A percentile compares a stretch with the other conserved stretches of the same genome.
Evolutionary conservation across 2,113 vertebrate genomes (phyloP).

Genomic region (Spea multiplicata): DNA sequence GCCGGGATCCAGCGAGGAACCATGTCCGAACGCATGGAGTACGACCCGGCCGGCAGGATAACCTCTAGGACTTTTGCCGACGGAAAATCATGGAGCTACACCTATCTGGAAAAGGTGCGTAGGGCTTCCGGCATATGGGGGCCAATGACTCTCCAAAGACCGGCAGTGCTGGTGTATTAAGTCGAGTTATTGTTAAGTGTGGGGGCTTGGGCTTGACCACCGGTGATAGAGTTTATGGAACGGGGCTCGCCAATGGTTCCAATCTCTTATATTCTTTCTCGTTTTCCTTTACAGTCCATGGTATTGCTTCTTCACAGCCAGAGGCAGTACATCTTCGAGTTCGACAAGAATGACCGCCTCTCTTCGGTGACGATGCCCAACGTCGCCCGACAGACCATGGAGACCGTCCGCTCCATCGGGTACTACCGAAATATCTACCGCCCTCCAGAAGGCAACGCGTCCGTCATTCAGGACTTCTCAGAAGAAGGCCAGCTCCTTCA

Average conservation of each 20-base stretch:
- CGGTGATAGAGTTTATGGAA: too few relatives aligned
- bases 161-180: too few relatives aligned
- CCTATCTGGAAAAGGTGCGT: constrained; percentile 86
- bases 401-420: constrained; percentile 91
- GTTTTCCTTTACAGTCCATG: constrained; percentile 81
- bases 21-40: constrained; percentile 97
- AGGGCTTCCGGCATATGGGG: neutral
- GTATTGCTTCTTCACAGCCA: constrained; percentile 95
- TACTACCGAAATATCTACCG: constrained; percentile 95
- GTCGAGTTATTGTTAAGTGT: too few relatives aligned
- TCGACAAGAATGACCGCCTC: constrained; percentile 91
- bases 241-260: too few relatives aligned
- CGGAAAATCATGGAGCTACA: constrained; percentile 96
- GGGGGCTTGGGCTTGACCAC: too few relatives aligned
- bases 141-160: too few relatives aligned
- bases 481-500: constrained; percentile 88
- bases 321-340: constrained; percentile 97
- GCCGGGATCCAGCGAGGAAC: constrained; percentile 94
- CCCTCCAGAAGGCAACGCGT: constrained; percentile 90
- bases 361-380: constrained; percentile 98
- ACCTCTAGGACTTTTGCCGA: constrained; percentile 93
- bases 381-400: constrained; percentile 87
- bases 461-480: constrained; percentile 91
- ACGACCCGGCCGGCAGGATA: constrained; percentile 88
- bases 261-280: neutral